A percentile compares a stretch with the other conserved stretches of the same genome.
Evolutionary conservation across 2,888 invertebrate genomes (phyloP).

Genomic region (Teleiodes luculella): DNA sequence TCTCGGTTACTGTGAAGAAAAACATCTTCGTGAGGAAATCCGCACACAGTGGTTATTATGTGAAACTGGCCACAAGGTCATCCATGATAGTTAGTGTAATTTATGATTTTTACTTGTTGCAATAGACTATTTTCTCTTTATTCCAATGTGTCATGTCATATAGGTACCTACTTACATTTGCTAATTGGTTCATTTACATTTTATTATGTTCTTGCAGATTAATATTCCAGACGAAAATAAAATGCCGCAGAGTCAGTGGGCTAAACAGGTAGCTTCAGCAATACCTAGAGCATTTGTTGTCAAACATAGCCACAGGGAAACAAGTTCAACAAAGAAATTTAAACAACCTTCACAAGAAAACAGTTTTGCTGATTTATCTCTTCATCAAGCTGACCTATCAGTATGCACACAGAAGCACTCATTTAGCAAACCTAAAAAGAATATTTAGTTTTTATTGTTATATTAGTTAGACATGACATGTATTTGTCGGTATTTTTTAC

Average conservation of each 20-base stretch:
- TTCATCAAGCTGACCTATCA: conserved; percentile 59
- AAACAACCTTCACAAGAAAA: conserved; percentile 40
- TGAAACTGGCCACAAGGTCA: too few relatives aligned
- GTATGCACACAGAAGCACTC: conserved; percentile 57
- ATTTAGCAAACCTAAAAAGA: conserved; percentile 32
- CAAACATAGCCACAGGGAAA: conserved; percentile 51
- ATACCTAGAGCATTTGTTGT: conserved; percentile 49
- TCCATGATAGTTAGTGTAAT: too few relatives aligned
- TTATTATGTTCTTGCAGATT: conserved; percentile 37
- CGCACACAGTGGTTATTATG: too few relatives aligned
- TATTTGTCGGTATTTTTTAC: too few relatives aligned
- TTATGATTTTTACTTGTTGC: too few relatives aligned
- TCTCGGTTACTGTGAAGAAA: too few relatives aligned
- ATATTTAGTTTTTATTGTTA: not conserved
- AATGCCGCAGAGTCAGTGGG: conserved; percentile 47
- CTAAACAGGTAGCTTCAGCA: conserved; percentile 44
- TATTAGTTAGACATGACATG: not conserved
- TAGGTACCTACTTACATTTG: too few relatives aligned
- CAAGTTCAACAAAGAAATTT: conserved; percentile 34
- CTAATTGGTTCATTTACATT: too few relatives aligned
- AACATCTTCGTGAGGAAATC: too few relatives aligned
- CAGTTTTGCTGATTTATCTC: conserved; percentile 52
- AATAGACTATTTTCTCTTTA: too few relatives aligned
- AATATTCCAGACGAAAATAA: conserved; percentile 44
- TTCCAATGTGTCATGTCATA: too few relatives aligned